A percentile compares a stretch with the other conserved stretches of the same genome.
These are phyloP conservation scores for Eretmochelys imbricata DNA, from an alignment of 2,113 vertebrate genomes.

Conservation along the genomic window DNA sequence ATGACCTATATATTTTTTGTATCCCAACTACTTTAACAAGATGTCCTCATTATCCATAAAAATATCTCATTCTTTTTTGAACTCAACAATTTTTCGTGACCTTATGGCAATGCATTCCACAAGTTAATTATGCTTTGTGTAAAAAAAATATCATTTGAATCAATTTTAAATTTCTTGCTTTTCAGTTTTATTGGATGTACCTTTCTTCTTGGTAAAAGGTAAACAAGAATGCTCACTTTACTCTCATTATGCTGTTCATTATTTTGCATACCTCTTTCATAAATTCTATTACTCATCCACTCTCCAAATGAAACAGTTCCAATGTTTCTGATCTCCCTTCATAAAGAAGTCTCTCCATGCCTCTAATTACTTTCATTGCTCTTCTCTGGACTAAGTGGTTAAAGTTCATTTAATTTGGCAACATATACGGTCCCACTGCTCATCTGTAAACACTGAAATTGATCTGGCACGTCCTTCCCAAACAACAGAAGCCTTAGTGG, in stretches of 20 bases:
- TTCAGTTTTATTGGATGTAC: neutral
- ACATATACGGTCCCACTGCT: constrained; percentile 22
- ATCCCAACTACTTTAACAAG: neutral
- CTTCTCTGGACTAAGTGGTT: neutral
- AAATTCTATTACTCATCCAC: constrained; percentile 25
- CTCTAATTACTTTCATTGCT: neutral
- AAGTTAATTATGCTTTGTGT: neutral
- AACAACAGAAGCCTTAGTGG: neutral
- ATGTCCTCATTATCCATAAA: neutral
- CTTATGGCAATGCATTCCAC: neutral
- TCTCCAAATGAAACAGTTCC: constrained; percentile 10
- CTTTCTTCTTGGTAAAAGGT: neutral
- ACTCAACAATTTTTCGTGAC: neutral
- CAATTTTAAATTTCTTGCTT: neutral
- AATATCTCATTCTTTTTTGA: neutral
- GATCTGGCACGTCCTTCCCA: constrained; percentile 13
- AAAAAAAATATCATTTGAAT: neutral
- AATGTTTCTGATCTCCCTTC: neutral
- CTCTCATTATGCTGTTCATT: neutral
- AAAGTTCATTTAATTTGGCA: constrained; percentile 37
- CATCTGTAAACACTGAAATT: constrained; percentile 54
- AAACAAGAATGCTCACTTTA: neutral
- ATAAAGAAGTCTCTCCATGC: neutral
- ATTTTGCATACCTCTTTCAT: constrained; percentile 22
- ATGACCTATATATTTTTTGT: neutral